Conservation (phyloP, 2,888 invertebrate genomes). For the Stenoptilia bipunctidactyla region DNA sequence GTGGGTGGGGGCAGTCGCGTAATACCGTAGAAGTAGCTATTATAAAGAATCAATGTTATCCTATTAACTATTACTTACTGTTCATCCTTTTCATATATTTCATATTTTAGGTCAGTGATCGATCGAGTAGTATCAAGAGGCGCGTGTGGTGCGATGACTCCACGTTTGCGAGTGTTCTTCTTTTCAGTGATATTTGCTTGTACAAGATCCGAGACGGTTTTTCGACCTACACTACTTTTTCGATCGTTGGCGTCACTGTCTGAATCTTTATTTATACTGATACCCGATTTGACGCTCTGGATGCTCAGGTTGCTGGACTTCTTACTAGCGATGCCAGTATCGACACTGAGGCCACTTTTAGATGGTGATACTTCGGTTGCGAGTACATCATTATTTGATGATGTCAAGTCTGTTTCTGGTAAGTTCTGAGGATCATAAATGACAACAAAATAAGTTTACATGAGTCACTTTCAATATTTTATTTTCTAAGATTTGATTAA, state of each 20-base stretch:
- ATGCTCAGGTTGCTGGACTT: constrained; percentile 40
- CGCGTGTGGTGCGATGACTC: constrained; percentile 65
- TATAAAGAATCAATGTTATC: no score
- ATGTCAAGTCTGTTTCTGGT: constrained; percentile 24
- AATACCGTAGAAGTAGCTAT: no score
- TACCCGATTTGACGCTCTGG: constrained; percentile 30
- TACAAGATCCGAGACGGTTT: constrained; percentile 48
- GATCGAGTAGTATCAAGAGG: constrained; percentile 46
- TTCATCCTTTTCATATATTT: constrained; percentile 69
- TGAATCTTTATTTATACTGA: constrained; percentile 31
- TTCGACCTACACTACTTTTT: constrained; percentile 40
- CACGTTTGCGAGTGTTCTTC: constrained; percentile 41
- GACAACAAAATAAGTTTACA: no score
- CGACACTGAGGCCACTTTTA: constrained; percentile 13
- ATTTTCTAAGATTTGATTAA: constrained; percentile 25
- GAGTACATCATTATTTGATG: constrained; percentile 18
- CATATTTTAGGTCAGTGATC: constrained; percentile 54
- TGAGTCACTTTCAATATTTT: no score
- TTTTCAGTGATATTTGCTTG: constrained; percentile 31
- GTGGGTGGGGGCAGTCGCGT: no score
- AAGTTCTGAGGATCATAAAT: constrained; percentile 28
- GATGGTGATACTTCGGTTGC: constrained; percentile 24
- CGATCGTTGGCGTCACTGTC: constrained; percentile 28
- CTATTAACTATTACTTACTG: constrained; percentile 44
- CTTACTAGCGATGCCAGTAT: constrained; percentile 26